Conservation (phyloP, 2,888 invertebrate genomes). For the Tenthredo livida region DNA sequence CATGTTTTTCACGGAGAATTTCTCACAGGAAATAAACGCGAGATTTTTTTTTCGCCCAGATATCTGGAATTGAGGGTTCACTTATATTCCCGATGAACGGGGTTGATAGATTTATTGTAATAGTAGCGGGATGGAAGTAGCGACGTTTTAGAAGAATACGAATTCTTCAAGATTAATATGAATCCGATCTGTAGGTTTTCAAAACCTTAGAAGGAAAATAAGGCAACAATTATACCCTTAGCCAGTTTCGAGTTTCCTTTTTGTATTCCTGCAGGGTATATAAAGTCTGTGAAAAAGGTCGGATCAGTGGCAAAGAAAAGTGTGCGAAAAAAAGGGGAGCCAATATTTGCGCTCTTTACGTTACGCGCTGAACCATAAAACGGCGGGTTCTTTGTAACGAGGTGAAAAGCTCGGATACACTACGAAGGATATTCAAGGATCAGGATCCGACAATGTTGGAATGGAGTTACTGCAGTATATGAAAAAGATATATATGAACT, state of each 20-base stretch:
- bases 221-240: neutral
- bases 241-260: neutral
- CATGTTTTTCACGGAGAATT: neutral
- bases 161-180: neutral
- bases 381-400: neutral
- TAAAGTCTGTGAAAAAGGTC: neutral
- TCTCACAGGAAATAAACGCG: neutral
- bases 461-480: neutral
- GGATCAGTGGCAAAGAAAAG: neutral
- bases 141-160: neutral
- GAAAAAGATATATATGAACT: neutral
- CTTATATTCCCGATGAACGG: neutral
- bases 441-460: neutral
- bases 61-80: constrained; percentile 10
- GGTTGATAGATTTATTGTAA: neutral
- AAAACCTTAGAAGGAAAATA: neutral
- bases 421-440: neutral
- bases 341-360: neutral
- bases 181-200: neutral
- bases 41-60: neutral
- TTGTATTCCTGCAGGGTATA: neutral
- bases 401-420: neutral
- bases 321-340: neutral
- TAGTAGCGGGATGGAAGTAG: neutral
- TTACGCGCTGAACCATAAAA: neutral